Evolutionary conservation across 2,888 invertebrate genomes (phyloP).

Genomic region (Campopleginae sp.): DNA sequence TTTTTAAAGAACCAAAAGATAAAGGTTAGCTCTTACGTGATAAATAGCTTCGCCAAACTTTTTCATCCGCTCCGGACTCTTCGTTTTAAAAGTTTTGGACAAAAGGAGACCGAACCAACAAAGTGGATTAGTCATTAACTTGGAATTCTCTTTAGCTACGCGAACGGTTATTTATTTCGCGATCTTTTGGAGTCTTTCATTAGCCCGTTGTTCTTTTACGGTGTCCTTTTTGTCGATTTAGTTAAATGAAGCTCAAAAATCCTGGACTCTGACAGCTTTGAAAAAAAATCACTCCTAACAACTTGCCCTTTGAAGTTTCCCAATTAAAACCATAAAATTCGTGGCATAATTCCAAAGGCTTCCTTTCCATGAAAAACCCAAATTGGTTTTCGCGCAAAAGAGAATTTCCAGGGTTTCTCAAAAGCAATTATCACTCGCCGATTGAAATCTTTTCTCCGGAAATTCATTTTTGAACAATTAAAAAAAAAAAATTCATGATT

Average conservation of each 20-base stretch:
- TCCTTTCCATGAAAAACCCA: background rate
- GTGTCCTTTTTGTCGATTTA: background rate
- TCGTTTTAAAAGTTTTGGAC: background rate
- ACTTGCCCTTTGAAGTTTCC: background rate
- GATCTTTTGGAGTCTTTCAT: background rate
- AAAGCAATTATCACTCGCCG: background rate
- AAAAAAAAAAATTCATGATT: conserved; percentile 26
- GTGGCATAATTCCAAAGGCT: background rate
- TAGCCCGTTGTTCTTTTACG: background rate
- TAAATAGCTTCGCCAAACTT: conserved; percentile 17
- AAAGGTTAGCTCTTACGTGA: background rate
- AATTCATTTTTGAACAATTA: conserved; percentile 6
- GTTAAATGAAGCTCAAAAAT: background rate
- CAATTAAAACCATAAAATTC: conserved; percentile 1
- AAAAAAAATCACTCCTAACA: background rate
- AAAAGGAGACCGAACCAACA: conserved; percentile 1
- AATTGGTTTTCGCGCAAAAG: background rate
- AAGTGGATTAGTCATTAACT: conserved; percentile 30
- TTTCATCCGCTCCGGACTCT: background rate
- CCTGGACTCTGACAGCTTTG: background rate
- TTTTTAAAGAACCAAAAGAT: conserved; percentile 8
- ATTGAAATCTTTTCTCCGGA: background rate
- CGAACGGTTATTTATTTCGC: conserved; percentile 10
- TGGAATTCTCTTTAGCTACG: conserved; percentile 20
- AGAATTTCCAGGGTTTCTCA: background rate